Evolutionary conservation across 2,797 vertebrate genomes (phyloP), one percentile per base, ranked within the genome.

Genomic region (Sebastes aleutianus): DNA sequence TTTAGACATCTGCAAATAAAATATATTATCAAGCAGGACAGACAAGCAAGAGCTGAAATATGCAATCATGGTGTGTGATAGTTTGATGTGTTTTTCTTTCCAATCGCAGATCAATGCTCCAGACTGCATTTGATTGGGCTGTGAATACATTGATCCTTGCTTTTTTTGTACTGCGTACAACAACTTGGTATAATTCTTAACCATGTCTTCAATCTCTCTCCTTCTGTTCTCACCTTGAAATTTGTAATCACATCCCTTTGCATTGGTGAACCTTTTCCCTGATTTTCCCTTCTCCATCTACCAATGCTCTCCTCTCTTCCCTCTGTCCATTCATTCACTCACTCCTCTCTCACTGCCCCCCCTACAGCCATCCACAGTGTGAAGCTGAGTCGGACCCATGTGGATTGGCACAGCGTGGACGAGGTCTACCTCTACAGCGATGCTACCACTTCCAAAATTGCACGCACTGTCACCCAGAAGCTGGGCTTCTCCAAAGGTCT

Each of bases 401-500:
- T 99, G 83, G 98, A 99, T 87, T 99, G 99, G 98, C 98, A 99
- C 92, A 97, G 97, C 12, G 95, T 99, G 93, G 97, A 99, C 13
- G 98, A 99, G 85, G 97, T 99, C 1, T 99, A 99, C 93, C 96
- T 99, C 79, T 99, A 99, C 94, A 99, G 99, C 16, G 98, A 99
- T 32, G 97, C 98, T 82, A 99, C 99, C 29, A 99, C 99, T 10
- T 99, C 98, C 78, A 99, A 99, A 95, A 99, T 99, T 75, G 98
- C 98, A 57, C 96, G 99, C 87, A 99, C 97, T 1, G 99, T 99
- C 76, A 98, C 97, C 1, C 98, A 99, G 85, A 99, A 99, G 88
- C 93, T 99, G 88, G 99, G 99, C 1, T 99, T 99, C 94, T 99
- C 98, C 80, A 99, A 99, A 98, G 99, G 99, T 99, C 92, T 96